phyloP scores from a whole-genome alignment of 1,140 invertebrate genomes.

The Mesaphorura yosii region DNA sequence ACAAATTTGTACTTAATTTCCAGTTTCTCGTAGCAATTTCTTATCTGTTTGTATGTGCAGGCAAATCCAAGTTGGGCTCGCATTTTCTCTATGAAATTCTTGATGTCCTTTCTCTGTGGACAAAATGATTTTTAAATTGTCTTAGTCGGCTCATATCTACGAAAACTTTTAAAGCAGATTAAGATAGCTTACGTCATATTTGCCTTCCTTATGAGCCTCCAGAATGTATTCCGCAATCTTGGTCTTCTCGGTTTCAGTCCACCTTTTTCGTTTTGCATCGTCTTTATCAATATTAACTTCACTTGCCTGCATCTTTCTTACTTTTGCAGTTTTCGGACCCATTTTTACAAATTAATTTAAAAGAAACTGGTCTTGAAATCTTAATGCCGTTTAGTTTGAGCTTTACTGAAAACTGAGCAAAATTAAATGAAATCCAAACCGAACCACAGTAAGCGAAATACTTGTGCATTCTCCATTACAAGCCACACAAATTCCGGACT shows the following conservation, averaged over 20 bases:
- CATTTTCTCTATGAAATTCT: neutral
- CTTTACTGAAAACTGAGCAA: too few relatives aligned
- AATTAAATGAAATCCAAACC: too few relatives aligned
- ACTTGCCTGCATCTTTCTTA: too few relatives aligned
- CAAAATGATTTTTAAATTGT: neutral
- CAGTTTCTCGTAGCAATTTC: neutral
- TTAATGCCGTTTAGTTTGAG: too few relatives aligned
- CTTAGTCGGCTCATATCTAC: neutral
- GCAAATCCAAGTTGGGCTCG: neutral
- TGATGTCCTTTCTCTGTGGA: neutral
- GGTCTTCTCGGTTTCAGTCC: neutral
- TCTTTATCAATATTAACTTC: too few relatives aligned
- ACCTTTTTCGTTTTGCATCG: neutral
- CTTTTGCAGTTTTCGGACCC: too few relatives aligned
- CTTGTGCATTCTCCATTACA: too few relatives aligned
- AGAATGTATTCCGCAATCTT: neutral
- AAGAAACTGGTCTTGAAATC: too few relatives aligned
- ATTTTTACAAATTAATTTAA: too few relatives aligned
- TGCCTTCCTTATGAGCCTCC: neutral
- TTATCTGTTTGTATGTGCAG: neutral
- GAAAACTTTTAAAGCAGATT: neutral
- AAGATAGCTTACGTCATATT: neutral
- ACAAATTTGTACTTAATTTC: neutral
- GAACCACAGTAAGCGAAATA: too few relatives aligned
- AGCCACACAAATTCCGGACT: too few relatives aligned